Conservation (phyloP, 1,140 invertebrate species). For the Drosophila malerkotliana region DNA sequence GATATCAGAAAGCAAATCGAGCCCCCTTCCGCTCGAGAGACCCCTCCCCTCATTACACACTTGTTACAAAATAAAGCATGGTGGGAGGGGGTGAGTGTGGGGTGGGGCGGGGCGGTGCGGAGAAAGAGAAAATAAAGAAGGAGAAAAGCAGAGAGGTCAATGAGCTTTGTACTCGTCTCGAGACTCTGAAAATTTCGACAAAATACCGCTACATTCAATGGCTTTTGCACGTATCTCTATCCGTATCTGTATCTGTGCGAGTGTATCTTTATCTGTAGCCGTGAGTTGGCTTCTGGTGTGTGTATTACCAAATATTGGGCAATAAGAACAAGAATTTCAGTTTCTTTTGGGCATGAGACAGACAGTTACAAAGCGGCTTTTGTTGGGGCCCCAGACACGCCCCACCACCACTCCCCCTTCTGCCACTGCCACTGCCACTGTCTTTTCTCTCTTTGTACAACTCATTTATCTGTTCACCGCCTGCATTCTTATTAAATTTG, state of each 20-base stretch:
- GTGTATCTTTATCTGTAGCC: conserved; percentile 29
- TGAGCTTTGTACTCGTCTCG: conserved; percentile 79
- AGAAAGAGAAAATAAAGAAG: conserved; percentile 61
- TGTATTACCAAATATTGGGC: conserved; percentile 81
- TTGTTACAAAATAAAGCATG: conserved; percentile 52
- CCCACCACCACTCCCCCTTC: background rate
- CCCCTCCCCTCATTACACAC: conserved; percentile 59
- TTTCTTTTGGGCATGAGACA: conserved; percentile 68
- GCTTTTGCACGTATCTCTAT: conserved; percentile 64
- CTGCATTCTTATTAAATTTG: conserved; percentile 52
- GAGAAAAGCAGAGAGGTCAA: conserved; percentile 68
- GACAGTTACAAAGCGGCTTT: conserved; percentile 62
- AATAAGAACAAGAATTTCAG: conserved; percentile 78
- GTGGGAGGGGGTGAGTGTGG: background rate
- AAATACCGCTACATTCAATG: conserved; percentile 79
- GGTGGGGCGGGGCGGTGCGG: background rate
- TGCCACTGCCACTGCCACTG: conserved; percentile 22
- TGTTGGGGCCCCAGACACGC: conserved; percentile 16
- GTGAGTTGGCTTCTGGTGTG: conserved; percentile 27
- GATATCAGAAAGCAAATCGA: conserved; percentile 31
- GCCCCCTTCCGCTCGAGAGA: conserved; percentile 5
- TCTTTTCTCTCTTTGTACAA: conserved; percentile 7
- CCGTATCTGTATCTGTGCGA: conserved; percentile 7
- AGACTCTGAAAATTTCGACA: conserved; percentile 77
- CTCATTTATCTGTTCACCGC: conserved; percentile 3